Conservation (phyloP, 2,888 invertebrate species). For the Drosophila phalerata region DNA sequence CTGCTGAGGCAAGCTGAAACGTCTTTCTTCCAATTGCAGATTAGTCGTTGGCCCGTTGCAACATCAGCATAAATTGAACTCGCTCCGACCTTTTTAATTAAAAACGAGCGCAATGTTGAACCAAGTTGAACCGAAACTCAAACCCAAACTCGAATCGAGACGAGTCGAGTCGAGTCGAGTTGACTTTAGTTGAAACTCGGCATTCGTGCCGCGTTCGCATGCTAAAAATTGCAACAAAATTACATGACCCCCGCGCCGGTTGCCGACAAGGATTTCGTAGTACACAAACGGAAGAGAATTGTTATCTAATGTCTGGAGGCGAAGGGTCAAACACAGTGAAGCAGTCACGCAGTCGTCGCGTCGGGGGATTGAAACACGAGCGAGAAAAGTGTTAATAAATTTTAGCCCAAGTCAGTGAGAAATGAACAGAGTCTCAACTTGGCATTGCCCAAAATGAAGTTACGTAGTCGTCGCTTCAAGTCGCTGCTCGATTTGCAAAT, state of each 20-base stretch:
- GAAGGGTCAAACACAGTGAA: slow-evolving; percentile 64
- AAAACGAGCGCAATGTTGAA: slow-evolving; percentile 49
- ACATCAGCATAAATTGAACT: slow-evolving; percentile 74
- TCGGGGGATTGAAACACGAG: slow-evolving; percentile 54
- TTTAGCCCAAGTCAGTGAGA: slow-evolving; percentile 42
- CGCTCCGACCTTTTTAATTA: slow-evolving; percentile 76
- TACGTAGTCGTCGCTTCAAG: slow-evolving; percentile 35
- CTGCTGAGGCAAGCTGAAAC: slow-evolving; percentile 40
- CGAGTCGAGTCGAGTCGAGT: slow-evolving; percentile 3
- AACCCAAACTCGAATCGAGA: not conserved
- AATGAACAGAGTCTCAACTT: slow-evolving; percentile 12
- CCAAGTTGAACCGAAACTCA: slow-evolving; percentile 36
- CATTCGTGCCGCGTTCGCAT: slow-evolving; percentile 76
- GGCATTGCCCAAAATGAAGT: slow-evolving; percentile 54
- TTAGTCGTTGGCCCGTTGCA: slow-evolving; percentile 34
- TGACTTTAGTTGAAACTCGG: slow-evolving; percentile 4
- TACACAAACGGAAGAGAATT: slow-evolving; percentile 61
- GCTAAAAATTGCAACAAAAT: slow-evolving; percentile 75
- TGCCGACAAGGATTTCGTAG: slow-evolving; percentile 49
- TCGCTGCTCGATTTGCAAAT: slow-evolving; percentile 72
- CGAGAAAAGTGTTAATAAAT: slow-evolving; percentile 79
- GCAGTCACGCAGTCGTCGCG: slow-evolving; percentile 71
- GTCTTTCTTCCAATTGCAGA: slow-evolving; percentile 47
- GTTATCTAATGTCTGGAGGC: slow-evolving; percentile 80
- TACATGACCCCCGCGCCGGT: slow-evolving; percentile 46